A percentile compares a stretch with the other conserved stretches of the same genome.
Conservation (phyloP, 1,140 invertebrate genomes). For the Lordiphosa stackelbergi region DNA sequence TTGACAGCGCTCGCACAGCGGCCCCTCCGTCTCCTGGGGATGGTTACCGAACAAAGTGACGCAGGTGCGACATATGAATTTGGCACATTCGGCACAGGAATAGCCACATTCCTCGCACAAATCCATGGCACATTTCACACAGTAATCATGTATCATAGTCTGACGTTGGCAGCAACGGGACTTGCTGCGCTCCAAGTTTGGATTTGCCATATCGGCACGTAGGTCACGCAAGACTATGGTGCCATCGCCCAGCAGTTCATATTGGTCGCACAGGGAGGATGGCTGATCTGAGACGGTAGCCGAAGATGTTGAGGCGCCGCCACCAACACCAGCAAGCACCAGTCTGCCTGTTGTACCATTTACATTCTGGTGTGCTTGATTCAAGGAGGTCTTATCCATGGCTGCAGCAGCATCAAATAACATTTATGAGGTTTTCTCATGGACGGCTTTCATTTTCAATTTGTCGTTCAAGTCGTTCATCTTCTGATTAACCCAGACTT, state of each 20-base stretch:
- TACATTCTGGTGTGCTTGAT: neutral
- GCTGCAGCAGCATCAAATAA: constrained; percentile 47
- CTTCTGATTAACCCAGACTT: constrained; percentile 56
- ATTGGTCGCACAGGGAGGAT: constrained; percentile 25
- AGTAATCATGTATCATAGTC: constrained; percentile 44
- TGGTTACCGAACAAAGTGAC: constrained; percentile 55
- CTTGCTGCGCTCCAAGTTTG: constrained; percentile 22
- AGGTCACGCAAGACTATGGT: constrained; percentile 40
- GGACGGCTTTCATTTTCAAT: constrained; percentile 56
- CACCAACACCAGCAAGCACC: too few relatives aligned
- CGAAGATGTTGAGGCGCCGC: neutral
- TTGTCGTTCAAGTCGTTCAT: constrained; percentile 43
- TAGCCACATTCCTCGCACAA: constrained; percentile 68
- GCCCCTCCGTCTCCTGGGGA: constrained; percentile 29
- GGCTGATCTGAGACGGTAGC: neutral
- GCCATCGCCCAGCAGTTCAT: constrained; percentile 43
- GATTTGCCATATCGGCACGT: constrained; percentile 36
- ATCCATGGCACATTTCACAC: constrained; percentile 50
- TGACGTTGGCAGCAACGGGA: constrained; percentile 50
- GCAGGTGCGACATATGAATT: constrained; percentile 60
- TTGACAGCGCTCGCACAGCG: constrained; percentile 52
- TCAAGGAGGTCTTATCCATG: too few relatives aligned
- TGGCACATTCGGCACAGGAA: constrained; percentile 54
- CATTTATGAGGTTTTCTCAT: constrained; percentile 59
- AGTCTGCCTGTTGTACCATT: neutral